These are phyloP conservation scores for Spicauda simplicius DNA, from an alignment of 2,888 invertebrate species.

Conservation along the genomic window DNA sequence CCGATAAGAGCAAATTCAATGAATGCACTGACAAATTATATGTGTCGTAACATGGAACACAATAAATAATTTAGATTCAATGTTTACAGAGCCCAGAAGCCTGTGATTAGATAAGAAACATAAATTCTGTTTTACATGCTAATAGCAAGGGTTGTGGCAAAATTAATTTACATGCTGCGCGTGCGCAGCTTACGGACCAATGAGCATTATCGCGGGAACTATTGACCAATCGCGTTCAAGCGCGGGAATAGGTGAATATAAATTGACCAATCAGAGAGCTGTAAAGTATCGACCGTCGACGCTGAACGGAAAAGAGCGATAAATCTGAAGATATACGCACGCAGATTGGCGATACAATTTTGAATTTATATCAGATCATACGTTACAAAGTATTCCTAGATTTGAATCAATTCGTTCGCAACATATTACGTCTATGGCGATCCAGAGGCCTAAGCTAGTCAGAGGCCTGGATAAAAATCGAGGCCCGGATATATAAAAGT, in stretches of 20 bases:
- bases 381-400: too few relatives aligned
- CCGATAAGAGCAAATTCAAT: slow-evolving; percentile 25
- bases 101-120: slow-evolving; percentile 48
- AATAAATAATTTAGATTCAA: slow-evolving; percentile 28
- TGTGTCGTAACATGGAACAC: slow-evolving; percentile 21
- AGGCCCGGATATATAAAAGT: too few relatives aligned
- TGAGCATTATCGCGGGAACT: neutral
- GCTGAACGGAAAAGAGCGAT: slow-evolving; percentile 25
- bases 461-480: too few relatives aligned
- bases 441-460: too few relatives aligned
- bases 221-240: slow-evolving; percentile 7
- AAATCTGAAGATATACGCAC: slow-evolving; percentile 18
- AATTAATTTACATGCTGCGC: slow-evolving; percentile 32
- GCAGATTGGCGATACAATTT: slow-evolving; percentile 29
- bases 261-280: slow-evolving; percentile 19
- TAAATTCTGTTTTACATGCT: slow-evolving; percentile 45
- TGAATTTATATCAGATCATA: slow-evolving; percentile 28
- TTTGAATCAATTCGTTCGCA: too few relatives aligned
- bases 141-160: slow-evolving; percentile 39
- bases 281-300: slow-evolving; percentile 16
- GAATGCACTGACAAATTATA: slow-evolving; percentile 31
- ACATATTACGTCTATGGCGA: too few relatives aligned
- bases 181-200: slow-evolving; percentile 13
- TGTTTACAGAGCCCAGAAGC: slow-evolving; percentile 39
- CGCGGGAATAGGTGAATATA: slow-evolving; percentile 13